Base-by-base conservation (phyloP, 2,797 vertebrate genomes). In the Lithobates pipiens region DNA sequence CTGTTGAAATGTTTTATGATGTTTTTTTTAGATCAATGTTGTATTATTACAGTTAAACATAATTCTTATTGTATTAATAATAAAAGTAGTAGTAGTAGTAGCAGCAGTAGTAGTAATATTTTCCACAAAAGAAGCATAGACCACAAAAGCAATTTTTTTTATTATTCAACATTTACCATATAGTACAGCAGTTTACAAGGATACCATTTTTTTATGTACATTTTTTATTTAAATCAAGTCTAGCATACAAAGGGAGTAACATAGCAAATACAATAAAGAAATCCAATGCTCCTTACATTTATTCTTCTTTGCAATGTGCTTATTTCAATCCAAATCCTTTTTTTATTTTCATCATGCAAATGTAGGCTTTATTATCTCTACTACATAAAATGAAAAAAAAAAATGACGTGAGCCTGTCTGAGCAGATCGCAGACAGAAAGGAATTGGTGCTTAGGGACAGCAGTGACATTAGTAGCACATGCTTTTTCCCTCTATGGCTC, bases 401-500 rank as follows among this genome's bases (percentile, higher is more conserved):
- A 95, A 94, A 95, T 93, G 92, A 94, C 96, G 95, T 94, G 93
- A 95, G 96, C 96, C 96, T 98, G 97, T 98, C 97, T 95, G 92
- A 94, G 85, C 92, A 96, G 96, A 98, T 98, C 97, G 99, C 97
- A 97, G 96, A 98, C 97, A 96, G 96, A 95, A 96, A 93, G 94
- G 95, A 96, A 95, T 96, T 94, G 95, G 96, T 89, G 96, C 96
- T 97, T 92, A 94, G 96, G 96, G 97, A 95, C 94, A 94, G 93
- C 93, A 93, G 94, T 95, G 95, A 96, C 95, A 96, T 94, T 90
- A 90, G 91, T 91, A 93, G 94, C 88, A 92, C 94, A 93, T 91
- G 94, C 92, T 93, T 94, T 96, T 94, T 96, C 95, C 93, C 92
- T 29, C 88, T 77, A 32, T 89, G 89, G 90, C 90, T 92, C 87